phyloP scores from a whole-genome alignment of 1,140 invertebrate species.

The Telenomus remus region DNA sequence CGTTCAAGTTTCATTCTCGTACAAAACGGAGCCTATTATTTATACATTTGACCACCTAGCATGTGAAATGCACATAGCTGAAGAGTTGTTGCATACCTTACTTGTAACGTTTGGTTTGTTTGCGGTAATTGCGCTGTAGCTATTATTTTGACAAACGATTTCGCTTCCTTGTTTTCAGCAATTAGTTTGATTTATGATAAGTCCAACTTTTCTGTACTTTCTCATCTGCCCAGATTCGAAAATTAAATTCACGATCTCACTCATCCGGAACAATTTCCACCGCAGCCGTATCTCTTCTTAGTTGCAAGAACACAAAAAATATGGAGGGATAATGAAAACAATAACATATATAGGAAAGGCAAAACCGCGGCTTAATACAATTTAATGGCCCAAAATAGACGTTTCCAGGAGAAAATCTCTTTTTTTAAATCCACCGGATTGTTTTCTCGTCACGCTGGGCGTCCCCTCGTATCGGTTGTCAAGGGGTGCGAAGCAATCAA shows the following conservation, averaged over 20 bases:
- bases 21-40: constrained; percentile 38
- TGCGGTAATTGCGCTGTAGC: constrained; percentile 27
- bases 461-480: not conserved
- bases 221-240: not conserved
- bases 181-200: constrained; percentile 14
- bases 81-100: constrained; percentile 49
- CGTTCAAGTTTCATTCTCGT: constrained; percentile 34
- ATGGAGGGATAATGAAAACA: no score
- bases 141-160: constrained; percentile 44
- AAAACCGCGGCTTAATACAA: no score
- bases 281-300: no score
- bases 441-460: not conserved
- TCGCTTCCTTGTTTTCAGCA: constrained; percentile 6
- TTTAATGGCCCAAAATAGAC: no score
- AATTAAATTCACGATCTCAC: no score
- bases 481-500: constrained; percentile 30
- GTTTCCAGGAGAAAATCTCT: not conserved
- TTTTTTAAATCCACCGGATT: not conserved
- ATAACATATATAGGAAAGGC: no score
- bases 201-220: not conserved
- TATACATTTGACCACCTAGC: constrained; percentile 46
- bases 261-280: no score
- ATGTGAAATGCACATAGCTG: constrained; percentile 44
- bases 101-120: constrained; percentile 31
- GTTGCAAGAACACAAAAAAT: no score